Percentiles rank a stretch among this genome's conserved stretches.
These are phyloP conservation scores for Bathynomus jamesi DNA, from an alignment of 1,140 invertebrate genomes.

Conservation along the genomic window DNA sequence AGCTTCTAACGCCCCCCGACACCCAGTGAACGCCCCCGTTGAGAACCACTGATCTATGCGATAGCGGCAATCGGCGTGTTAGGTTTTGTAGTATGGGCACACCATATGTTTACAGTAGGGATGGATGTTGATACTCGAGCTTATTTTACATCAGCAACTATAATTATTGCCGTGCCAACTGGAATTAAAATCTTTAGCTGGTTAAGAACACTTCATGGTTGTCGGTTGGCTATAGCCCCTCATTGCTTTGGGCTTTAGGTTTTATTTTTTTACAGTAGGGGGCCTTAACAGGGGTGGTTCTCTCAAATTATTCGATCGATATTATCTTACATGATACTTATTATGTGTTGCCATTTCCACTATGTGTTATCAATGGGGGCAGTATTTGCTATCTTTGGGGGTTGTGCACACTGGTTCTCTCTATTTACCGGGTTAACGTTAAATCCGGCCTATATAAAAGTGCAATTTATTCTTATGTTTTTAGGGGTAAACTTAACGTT, in stretches of 20 bases:
- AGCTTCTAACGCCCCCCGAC: too few relatives aligned
- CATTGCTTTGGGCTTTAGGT: slow-evolving; percentile 56
- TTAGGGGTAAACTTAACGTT: slow-evolving; percentile 45
- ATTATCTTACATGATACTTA: slow-evolving; percentile 63
- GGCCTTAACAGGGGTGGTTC: slow-evolving; percentile 49
- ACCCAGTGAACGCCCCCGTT: too few relatives aligned
- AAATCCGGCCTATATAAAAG: slow-evolving; percentile 15
- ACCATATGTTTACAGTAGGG: slow-evolving; percentile 65
- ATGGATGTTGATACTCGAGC: slow-evolving; percentile 62
- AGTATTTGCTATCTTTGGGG: slow-evolving; percentile 45
- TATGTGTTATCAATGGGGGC: slow-evolving; percentile 47
- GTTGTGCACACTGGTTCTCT: slow-evolving; percentile 41
- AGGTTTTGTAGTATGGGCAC: slow-evolving; percentile 58
- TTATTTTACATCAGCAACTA: slow-evolving; percentile 63
- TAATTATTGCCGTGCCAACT: slow-evolving; percentile 55
- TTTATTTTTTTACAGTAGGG: slow-evolving; percentile 57
- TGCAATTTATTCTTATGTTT: slow-evolving; percentile 15
- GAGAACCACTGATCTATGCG: too few relatives aligned
- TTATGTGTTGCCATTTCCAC: slow-evolving; percentile 68
- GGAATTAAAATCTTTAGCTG: slow-evolving; percentile 59
- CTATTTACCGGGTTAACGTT: slow-evolving; percentile 39
- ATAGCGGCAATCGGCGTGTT: too few relatives aligned
- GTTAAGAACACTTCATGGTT: slow-evolving; percentile 42
- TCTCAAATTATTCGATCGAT: slow-evolving; percentile 64
- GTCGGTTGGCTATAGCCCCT: slow-evolving; percentile 49